A percentile compares a stretch with the other conserved stretches of the same genome.
Conservation (phyloP, 2,888 invertebrate species). For the Corbicula japonica region DNA sequence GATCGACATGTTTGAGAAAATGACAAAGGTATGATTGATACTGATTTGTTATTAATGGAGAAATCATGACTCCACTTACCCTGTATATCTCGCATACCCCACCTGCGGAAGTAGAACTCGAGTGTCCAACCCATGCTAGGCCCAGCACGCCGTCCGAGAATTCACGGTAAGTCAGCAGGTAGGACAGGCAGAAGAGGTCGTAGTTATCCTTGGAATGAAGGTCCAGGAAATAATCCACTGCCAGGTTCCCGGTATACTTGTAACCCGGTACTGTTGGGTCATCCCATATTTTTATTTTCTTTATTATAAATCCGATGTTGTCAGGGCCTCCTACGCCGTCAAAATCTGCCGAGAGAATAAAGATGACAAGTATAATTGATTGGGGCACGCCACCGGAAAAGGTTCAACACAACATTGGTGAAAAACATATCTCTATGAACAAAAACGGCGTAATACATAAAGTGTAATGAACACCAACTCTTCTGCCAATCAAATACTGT, state of each 20-base stretch:
- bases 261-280: constrained; percentile 95
- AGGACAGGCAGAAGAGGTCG: constrained; percentile 98
- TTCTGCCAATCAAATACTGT: too few species aligned
- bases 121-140: constrained; percentile 98
- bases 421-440: too few species aligned
- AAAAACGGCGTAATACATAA: too few species aligned
- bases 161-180: constrained; percentile 99
- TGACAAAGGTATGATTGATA: neutral
- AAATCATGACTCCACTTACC: constrained; percentile 61
- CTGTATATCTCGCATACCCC: constrained; percentile 98
- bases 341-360: too few species aligned
- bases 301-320: constrained; percentile 98
- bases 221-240: constrained; percentile 81
- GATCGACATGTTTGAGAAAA: too few species aligned
- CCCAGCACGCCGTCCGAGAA: constrained; percentile 99
- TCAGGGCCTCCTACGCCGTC: constrained; percentile 96
- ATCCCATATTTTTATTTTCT: constrained; percentile 97
- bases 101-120: constrained; percentile 91
- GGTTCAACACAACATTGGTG: too few species aligned
- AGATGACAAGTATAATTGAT: too few species aligned
- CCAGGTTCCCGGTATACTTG: constrained; percentile 88
- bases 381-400: too few species aligned
- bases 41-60: neutral
- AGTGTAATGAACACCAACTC: too few species aligned
- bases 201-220: constrained; percentile 96